Conservation (phyloP, 2,113 vertebrate species). For the Vidua macroura region DNA sequence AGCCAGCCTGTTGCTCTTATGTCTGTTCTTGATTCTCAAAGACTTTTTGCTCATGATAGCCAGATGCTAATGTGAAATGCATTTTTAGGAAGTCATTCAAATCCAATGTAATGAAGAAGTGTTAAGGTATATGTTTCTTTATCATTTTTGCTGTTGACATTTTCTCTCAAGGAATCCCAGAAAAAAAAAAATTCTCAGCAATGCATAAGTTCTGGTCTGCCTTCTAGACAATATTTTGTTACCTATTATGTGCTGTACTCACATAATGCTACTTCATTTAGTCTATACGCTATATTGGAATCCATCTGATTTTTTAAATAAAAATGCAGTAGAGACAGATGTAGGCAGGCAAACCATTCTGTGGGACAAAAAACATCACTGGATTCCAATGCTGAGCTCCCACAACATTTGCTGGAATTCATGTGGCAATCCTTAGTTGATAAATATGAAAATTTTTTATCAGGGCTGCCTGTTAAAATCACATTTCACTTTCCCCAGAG, state of each 20-base stretch:
- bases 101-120: not conserved
- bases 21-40: not conserved
- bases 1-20: not conserved
- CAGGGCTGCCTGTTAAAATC: not conserved
- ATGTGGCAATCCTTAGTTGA: not conserved
- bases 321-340: not conserved
- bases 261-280: not conserved
- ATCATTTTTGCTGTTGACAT: not conserved
- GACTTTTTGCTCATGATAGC: not conserved
- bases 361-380: not conserved
- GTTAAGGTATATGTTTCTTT: not conserved
- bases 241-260: not conserved
- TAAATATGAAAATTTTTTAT: not conserved
- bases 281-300: not conserved
- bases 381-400: not conserved
- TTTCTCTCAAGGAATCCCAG: not conserved
- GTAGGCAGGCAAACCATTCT: not conserved
- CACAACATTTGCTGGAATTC: not conserved
- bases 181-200: not conserved
- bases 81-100: not conserved
- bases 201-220: not conserved
- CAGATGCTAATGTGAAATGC: not conserved
- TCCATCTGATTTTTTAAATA: not conserved
- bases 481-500: not conserved
- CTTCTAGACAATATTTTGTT: not conserved